Conservation (phyloP, 2,113 vertebrate species). For the Harpagus bidentatus region DNA sequence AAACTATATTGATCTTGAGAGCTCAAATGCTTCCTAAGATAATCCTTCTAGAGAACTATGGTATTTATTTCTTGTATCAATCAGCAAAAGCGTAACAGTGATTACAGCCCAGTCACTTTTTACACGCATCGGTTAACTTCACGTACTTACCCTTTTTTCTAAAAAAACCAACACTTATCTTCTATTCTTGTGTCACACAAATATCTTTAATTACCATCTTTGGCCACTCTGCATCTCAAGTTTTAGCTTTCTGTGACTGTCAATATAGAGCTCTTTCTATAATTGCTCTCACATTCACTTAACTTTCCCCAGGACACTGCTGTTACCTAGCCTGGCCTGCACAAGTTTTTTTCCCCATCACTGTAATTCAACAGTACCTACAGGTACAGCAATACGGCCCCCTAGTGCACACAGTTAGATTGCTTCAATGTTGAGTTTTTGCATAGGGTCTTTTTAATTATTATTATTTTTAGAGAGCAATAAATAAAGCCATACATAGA, state of each 20-base stretch:
- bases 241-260: neutral
- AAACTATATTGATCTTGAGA: neutral
- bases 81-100: neutral
- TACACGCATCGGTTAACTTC: neutral
- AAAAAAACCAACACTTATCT: neutral
- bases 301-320: neutral
- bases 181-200: neutral
- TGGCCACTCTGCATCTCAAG: neutral
- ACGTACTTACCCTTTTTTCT: fast-evolving
- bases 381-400: neutral
- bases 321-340: neutral
- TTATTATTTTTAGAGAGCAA: neutral
- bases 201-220: neutral
- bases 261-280: neutral
- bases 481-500: neutral
- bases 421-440: neutral
- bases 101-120: neutral
- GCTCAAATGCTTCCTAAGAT: neutral
- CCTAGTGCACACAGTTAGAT: neutral
- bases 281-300: neutral
- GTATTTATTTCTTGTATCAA: conserved; percentile 14
- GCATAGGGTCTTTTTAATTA: too few relatives aligned
- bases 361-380: neutral
- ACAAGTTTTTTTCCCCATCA: fast-evolving
- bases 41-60: neutral